A percentile compares a stretch with the other conserved stretches of the same genome.
Evolutionary conservation across 2,113 vertebrate genomes (phyloP).

Genomic region (Galeopterus variegatus): DNA sequence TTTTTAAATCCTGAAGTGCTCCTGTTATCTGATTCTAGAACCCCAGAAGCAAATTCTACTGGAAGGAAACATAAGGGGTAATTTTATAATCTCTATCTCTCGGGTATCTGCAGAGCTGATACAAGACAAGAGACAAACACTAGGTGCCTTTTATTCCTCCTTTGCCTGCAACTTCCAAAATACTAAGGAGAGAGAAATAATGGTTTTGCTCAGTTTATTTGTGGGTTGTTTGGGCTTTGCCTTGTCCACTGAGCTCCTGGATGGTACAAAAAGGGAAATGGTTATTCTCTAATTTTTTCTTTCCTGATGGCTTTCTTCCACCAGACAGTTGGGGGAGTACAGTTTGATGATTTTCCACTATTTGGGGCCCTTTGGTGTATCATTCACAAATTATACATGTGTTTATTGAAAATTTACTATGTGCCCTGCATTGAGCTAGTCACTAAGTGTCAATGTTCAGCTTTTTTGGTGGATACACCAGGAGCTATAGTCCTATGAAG

Average conservation of each 20-base stretch:
- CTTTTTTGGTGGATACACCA: background rate
- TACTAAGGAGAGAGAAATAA: background rate
- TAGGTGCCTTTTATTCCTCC: background rate
- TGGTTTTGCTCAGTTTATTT: background rate
- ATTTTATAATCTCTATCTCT: background rate
- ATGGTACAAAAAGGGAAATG: background rate
- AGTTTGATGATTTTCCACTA: background rate
- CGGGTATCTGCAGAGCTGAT: background rate
- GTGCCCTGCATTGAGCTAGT: background rate
- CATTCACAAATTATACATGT: background rate
- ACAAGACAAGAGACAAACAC: background rate
- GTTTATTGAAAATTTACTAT: background rate
- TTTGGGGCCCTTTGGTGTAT: background rate
- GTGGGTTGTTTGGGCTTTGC: background rate
- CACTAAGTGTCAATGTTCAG: background rate
- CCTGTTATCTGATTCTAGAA: background rate
- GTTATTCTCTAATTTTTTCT: background rate
- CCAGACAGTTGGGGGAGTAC: background rate
- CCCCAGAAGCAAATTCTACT: background rate
- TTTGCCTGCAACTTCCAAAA: background rate
- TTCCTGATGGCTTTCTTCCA: background rate
- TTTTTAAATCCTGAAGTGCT: background rate
- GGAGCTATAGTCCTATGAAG: background rate
- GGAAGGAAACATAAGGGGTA: background rate
- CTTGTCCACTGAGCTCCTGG: background rate